Base-by-base conservation (phyloP, 1,140 invertebrate genomes). In the Chironomus tepperi region DNA sequence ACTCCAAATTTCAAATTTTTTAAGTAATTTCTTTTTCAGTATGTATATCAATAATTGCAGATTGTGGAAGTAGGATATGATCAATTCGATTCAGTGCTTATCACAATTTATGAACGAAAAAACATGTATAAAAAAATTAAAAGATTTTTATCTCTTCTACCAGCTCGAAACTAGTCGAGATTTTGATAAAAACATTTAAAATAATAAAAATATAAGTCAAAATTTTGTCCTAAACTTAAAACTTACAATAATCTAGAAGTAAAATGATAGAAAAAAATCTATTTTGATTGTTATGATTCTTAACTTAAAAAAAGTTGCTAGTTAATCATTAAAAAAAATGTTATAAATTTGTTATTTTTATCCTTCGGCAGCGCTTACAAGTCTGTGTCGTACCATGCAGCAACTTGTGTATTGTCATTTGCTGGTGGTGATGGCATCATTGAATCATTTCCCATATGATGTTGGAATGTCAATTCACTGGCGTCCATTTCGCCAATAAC, bases 371-470 rank as follows among this genome's bases (percentile, higher is more conserved):
- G 24, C 16, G 74, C 76, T 85, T 91, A 98, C 79, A 97, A 89
- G 84, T 97, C 96, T 76, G 96, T 97, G 84, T 98, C 96, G 85
- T 96, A 97, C 95, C 95, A 97, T 78, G 94, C 93, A 77, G 94
- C 93, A 74, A 94, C 89, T 80, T 95, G 93, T 80, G 91, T 93
- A 83, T 95, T 93, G 81, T 95, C 93, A 78, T 91, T 91, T 73
- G 94, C 93, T 67, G 93, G 94, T 77, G 93, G 94, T 77, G 93
- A 91, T 73, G 92, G 91, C 81, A 93, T 70, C 65, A 70, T 70
- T 70, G 65, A 70, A 18, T 70, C 65, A 70, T 18, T 21, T 70
- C 65, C 65, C 65, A 70, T 19, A 70, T 70, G 65, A 70, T 70
- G 90, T 79, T 94, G 91, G 81, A 95, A 94, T 80, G 90, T 92